Conservation (phyloP, 2,113 vertebrate genomes). For the Catharus fuscescens region DNA sequence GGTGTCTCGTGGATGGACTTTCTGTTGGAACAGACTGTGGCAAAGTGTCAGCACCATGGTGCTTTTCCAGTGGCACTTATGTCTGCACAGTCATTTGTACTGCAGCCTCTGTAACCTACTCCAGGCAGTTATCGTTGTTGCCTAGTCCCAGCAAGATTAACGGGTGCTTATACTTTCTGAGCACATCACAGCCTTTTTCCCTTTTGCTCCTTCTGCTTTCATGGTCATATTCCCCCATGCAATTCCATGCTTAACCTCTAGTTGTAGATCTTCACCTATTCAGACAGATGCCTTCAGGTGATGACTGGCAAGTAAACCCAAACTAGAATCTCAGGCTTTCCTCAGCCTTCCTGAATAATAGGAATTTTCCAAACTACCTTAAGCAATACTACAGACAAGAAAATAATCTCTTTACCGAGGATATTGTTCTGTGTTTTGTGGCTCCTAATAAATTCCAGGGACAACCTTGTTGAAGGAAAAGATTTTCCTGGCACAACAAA, state of each 20-base stretch:
- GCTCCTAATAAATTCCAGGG: slow-evolving; percentile 33
- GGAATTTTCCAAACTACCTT: not conserved
- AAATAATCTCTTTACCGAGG: slow-evolving; percentile 17
- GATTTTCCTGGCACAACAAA: slow-evolving; percentile 52
- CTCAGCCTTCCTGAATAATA: not conserved
- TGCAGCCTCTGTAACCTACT: not conserved
- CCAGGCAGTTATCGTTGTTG: not conserved
- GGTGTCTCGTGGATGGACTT: not conserved
- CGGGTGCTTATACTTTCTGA: not conserved
- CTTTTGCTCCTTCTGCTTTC: not conserved
- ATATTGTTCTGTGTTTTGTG: slow-evolving; percentile 42
- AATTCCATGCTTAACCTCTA: not conserved
- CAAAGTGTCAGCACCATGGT: not conserved
- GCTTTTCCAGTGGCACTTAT: not conserved
- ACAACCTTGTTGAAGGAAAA: slow-evolving; percentile 41
- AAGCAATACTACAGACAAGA: slow-evolving; percentile 30
- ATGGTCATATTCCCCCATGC: not conserved
- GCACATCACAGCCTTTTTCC: not conserved
- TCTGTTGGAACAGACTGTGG: not conserved
- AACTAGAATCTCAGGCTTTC: not conserved
- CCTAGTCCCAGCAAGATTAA: not conserved
- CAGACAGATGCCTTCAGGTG: not conserved
- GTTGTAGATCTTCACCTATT: not conserved
- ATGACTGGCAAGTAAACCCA: not conserved
- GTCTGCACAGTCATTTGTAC: accelerated